Percentiles rank a stretch among this genome's conserved stretches.
These are phyloP conservation scores for Psittacula cyanocephala DNA, from an alignment of 2,113 vertebrate genomes.

Conservation along the genomic window DNA sequence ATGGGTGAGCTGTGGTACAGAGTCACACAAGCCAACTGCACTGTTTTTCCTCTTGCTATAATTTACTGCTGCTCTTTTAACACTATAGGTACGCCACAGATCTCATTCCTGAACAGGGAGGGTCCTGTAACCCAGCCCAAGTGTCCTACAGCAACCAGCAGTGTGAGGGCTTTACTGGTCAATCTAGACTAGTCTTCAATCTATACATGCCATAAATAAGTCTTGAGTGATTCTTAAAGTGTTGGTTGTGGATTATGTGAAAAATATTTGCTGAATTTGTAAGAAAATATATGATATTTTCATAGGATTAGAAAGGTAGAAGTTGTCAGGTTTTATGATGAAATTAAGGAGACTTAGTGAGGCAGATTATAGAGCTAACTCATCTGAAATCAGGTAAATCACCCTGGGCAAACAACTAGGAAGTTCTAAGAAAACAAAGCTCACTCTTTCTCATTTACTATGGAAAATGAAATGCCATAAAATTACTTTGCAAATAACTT, in stretches of 20 bases:
- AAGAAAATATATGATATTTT: background rate
- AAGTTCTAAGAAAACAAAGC: background rate
- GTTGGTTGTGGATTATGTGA: background rate
- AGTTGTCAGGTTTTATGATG: background rate
- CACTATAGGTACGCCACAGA: background rate
- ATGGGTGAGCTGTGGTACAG: background rate
- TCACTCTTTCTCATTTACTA: background rate
- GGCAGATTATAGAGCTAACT: background rate
- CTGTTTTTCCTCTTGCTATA: background rate
- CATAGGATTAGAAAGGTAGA: background rate
- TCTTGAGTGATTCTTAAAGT: background rate
- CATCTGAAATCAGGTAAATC: background rate
- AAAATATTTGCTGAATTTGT: background rate
- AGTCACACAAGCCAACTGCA: background rate
- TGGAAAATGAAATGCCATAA: background rate
- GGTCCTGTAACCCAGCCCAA: background rate
- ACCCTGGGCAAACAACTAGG: background rate
- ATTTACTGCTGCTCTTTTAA: background rate
- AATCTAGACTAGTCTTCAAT: background rate
- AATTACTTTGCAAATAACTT: background rate
- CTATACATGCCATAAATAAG: background rate
- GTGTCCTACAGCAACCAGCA: background rate
- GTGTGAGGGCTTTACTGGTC: background rate
- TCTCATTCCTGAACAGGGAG: background rate
- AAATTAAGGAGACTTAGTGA: background rate